Conservation (phyloP, 2,113 vertebrate genomes). For the Todiramphus chloris region DNA sequence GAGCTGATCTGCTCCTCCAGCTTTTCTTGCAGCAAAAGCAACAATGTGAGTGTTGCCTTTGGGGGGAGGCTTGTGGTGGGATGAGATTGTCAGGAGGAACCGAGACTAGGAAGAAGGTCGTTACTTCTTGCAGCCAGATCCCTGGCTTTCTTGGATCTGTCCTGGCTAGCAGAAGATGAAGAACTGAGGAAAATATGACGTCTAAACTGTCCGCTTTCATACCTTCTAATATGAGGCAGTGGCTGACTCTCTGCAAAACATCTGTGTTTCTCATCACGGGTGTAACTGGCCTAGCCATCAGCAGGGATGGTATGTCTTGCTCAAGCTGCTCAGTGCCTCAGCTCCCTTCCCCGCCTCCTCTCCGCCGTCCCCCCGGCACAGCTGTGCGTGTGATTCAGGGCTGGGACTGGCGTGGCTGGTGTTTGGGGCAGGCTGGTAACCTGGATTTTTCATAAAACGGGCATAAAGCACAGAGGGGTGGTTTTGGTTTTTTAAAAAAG, state of each 20-base stretch:
- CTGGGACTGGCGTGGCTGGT: neutral
- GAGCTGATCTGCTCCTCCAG: neutral
- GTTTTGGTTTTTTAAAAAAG: neutral
- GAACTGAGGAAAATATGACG: neutral
- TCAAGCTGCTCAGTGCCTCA: neutral
- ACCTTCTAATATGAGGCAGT: neutral
- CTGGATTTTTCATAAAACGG: neutral
- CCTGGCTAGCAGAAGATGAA: neutral
- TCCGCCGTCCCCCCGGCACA: accelerated
- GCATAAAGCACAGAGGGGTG: neutral
- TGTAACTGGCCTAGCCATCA: conserved; percentile 3
- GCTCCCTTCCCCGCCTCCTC: neutral
- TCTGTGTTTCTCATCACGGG: conserved; percentile 46
- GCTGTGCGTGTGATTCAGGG: neutral
- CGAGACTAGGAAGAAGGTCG: neutral
- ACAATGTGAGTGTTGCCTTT: neutral
- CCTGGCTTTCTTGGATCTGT: neutral
- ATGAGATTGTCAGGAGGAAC: neutral
- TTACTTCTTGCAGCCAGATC: neutral
- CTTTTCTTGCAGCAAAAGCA: neutral
- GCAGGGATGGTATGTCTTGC: neutral
- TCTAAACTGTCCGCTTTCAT: neutral
- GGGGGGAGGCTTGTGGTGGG: neutral
- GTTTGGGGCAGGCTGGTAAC: neutral
- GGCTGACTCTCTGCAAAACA: conserved; percentile 13